Percentiles rank a stretch among this genome's conserved stretches.
Conservation (phyloP, 2,113 vertebrate species). For the Chunga burmeisteri region DNA sequence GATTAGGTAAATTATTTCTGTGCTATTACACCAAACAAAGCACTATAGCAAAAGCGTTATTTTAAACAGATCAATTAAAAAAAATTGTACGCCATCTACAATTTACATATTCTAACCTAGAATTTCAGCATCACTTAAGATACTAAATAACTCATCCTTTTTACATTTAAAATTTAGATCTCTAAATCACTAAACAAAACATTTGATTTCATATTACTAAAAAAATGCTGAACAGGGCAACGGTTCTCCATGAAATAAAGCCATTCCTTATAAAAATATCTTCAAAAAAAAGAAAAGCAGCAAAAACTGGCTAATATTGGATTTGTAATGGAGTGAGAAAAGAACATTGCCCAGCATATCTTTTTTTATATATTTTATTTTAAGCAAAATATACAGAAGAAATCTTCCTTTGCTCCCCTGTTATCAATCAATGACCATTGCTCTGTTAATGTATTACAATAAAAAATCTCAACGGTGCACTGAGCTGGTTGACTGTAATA, state of each 20-base stretch:
- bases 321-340: conserved; percentile 38
- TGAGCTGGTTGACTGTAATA: conserved; percentile 58
- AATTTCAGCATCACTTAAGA: not conserved
- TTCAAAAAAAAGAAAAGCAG: not conserved
- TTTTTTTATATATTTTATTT: conserved; percentile 5
- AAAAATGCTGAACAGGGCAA: not conserved
- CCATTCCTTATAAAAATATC: not conserved
- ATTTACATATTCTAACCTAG: not conserved
- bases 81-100: not conserved
- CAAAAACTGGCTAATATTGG: conserved; percentile 1
- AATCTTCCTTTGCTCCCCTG: conserved; percentile 27
- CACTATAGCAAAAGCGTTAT: not conserved
- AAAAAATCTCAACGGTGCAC: conserved; percentile 55
- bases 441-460: conserved; percentile 64
- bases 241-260: not conserved
- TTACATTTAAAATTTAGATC: not conserved
- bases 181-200: not conserved
- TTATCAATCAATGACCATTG: conserved; percentile 65
- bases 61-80: not conserved
- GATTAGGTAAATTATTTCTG: not conserved
- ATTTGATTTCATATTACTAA: not conserved
- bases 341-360: not conserved
- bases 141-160: not conserved
- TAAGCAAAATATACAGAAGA: conserved; percentile 32
- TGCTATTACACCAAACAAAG: not conserved